phyloP scores from a whole-genome alignment of 2,888 invertebrate genomes.

The Andricus quercusramuli region DNA sequence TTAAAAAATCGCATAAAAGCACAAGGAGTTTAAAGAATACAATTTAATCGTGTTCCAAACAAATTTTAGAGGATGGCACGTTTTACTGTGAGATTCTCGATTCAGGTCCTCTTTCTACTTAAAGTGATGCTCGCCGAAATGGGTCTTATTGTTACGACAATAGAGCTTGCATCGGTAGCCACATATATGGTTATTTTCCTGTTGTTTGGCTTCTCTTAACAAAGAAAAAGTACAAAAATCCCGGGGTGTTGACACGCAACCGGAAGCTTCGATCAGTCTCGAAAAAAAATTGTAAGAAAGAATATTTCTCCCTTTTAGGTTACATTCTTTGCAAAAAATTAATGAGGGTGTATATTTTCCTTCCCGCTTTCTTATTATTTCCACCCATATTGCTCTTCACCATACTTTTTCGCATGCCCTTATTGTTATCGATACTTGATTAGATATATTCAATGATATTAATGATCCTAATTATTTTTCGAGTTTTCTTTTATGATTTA shows the following conservation, averaged over 20 bases:
- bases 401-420: neutral
- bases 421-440: neutral
- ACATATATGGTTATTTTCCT: constrained; percentile 12
- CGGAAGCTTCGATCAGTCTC: neutral
- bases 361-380: neutral
- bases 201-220: constrained; percentile 9
- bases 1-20: neutral
- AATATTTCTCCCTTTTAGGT: neutral
- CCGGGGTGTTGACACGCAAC: neutral
- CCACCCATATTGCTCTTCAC: too few species aligned
- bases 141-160: neutral
- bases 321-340: neutral
- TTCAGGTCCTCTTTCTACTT: neutral
- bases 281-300: constrained; percentile 2
- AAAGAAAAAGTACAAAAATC: constrained; percentile 2
- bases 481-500: neutral
- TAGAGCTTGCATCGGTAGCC: neutral
- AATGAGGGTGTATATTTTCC: neutral
- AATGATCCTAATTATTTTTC: neutral
- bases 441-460: neutral
- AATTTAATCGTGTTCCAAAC: neutral
- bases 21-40: neutral
- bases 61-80: neutral
- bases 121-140: neutral
- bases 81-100: neutral